Percentiles rank a stretch among this genome's conserved stretches.
Conservation (phyloP, 1,140 invertebrate species). For the Anastatus disparis region DNA sequence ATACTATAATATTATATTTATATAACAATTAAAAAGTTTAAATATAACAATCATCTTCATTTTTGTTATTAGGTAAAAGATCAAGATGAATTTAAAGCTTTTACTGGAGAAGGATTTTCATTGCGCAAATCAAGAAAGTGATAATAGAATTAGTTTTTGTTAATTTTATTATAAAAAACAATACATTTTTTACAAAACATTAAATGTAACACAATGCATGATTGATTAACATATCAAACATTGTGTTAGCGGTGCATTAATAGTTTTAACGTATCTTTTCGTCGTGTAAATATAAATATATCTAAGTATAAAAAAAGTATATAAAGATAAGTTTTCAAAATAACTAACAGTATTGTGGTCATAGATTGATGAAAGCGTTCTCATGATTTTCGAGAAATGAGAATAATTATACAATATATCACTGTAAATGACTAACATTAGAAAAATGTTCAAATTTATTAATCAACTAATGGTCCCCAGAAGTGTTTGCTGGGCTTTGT, state of each 20-base stretch:
- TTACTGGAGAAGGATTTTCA: slow-evolving; percentile 73
- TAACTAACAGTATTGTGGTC: slow-evolving; percentile 6
- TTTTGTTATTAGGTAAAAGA: slow-evolving; percentile 56
- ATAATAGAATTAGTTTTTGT: slow-evolving; percentile 38
- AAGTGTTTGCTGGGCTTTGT: slow-evolving; percentile 82
- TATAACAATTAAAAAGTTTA: no score
- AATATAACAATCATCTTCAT: no score
- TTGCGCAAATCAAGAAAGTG: slow-evolving; percentile 68
- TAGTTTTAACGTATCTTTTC: slow-evolving; percentile 24
- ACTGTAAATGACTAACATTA: slow-evolving; percentile 23
- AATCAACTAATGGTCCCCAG: slow-evolving; percentile 79
- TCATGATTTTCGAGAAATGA: slow-evolving; percentile 7
- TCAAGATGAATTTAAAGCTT: slow-evolving; percentile 70
- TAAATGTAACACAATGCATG: background rate
- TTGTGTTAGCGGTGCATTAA: background rate
- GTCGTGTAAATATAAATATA: slow-evolving; percentile 34
- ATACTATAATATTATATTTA: no score
- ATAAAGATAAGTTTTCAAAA: slow-evolving; percentile 31
- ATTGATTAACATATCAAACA: slow-evolving; percentile 12
- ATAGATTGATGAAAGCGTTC: slow-evolving; percentile 21
- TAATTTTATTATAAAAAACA: slow-evolving; percentile 39
- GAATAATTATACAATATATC: slow-evolving; percentile 31
- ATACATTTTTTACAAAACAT: slow-evolving; percentile 26
- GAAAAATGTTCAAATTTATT: slow-evolving; percentile 35
- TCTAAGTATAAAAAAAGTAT: slow-evolving; percentile 40